phyloP scores from a whole-genome alignment of 1,140 invertebrate genomes.

The Megathymus violae region DNA sequence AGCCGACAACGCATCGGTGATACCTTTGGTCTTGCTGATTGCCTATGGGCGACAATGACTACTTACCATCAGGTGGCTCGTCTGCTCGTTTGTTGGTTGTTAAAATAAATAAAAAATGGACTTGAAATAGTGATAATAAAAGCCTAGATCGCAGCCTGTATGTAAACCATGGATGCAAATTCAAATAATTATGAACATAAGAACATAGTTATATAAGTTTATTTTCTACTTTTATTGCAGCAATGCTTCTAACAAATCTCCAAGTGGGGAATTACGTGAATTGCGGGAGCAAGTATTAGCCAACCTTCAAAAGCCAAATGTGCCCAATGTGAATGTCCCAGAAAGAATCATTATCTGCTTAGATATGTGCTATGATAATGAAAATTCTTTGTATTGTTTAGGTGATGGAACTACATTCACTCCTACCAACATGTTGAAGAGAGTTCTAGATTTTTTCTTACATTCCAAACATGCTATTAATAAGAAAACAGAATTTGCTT shows the following conservation, averaged over 20 bases:
- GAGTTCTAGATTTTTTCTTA: conserved; percentile 87
- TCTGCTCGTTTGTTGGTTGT: too few relatives aligned
- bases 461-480: conserved; percentile 87
- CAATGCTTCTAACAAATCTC: conserved; percentile 26
- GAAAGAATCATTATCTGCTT: conserved; percentile 87
- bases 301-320: conserved; percentile 71
- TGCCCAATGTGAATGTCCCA: conserved; percentile 85
- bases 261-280: conserved; percentile 50
- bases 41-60: too few relatives aligned
- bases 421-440: conserved; percentile 86
- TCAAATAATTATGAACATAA: too few relatives aligned
- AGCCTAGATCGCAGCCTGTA: too few relatives aligned
- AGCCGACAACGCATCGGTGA: too few relatives aligned
- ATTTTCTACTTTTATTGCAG: conserved; percentile 33
- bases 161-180: too few relatives aligned
- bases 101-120: too few relatives aligned
- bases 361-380: conserved; percentile 86
- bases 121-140: too few relatives aligned
- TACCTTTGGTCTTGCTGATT: too few relatives aligned
- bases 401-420: conserved; percentile 84
- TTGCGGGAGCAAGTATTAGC: conserved; percentile 65
- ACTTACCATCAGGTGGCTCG: too few relatives aligned
- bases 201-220: not conserved
- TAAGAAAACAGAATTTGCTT: conserved; percentile 87
- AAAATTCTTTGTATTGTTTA: conserved; percentile 82